Evolutionary conservation across 2,888 invertebrate genomes (phyloP).

Genomic region (Xanthia togata): DNA sequence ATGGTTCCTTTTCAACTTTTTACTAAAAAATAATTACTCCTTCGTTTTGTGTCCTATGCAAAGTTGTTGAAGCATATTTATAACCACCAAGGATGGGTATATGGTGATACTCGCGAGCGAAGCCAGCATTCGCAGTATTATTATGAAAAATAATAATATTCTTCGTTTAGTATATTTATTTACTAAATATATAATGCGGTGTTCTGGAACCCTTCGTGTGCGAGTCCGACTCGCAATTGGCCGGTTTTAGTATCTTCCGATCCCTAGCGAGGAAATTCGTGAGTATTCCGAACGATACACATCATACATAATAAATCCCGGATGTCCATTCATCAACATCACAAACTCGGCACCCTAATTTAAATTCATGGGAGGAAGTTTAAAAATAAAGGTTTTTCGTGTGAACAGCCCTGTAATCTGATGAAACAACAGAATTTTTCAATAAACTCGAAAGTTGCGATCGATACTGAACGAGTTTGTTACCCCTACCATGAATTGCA

Average conservation of each 20-base stretch:
- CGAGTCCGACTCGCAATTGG: too few species aligned
- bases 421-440: slow-evolving; percentile 58
- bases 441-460: slow-evolving; percentile 38
- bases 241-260: background rate
- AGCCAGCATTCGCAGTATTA: too few species aligned
- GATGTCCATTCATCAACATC: slow-evolving; percentile 41
- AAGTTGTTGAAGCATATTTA: too few species aligned
- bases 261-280: background rate
- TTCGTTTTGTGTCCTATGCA: too few species aligned
- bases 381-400: slow-evolving; percentile 56
- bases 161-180: too few species aligned
- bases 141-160: too few species aligned
- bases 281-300: slow-evolving; percentile 23
- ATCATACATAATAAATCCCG: slow-evolving; percentile 41
- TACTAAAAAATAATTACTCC: too few species aligned
- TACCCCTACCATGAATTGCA: slow-evolving; percentile 5
- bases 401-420: slow-evolving; percentile 38
- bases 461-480: slow-evolving; percentile 27
- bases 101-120: too few species aligned
- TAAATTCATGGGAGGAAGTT: slow-evolving; percentile 60
- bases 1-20: too few species aligned
- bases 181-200: too few species aligned
- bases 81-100: too few species aligned
- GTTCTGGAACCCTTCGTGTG: too few species aligned
- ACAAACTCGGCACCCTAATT: slow-evolving; percentile 49